Conservation (phyloP, 2,888 invertebrate genomes). For the Brachynemurus nebulosus region DNA sequence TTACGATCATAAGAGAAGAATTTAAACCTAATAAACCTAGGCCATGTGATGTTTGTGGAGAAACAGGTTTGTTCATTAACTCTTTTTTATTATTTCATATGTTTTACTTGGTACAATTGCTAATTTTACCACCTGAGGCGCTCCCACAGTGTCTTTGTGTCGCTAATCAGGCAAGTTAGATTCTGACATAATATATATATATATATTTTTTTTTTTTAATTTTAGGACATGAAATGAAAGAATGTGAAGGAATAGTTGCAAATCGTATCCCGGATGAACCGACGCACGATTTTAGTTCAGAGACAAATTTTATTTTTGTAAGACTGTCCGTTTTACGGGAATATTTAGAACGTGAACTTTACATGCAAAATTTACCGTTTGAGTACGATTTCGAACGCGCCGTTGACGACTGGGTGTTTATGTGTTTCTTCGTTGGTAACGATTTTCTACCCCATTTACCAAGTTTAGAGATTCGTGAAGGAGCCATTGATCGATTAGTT, state of each 20-base stretch:
- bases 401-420: constrained; percentile 95
- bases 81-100: too few relatives aligned
- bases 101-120: too few relatives aligned
- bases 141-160: too few relatives aligned
- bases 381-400: constrained; percentile 88
- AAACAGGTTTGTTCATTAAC: constrained; percentile 45
- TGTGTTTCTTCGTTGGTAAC: constrained; percentile 99
- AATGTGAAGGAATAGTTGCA: constrained; percentile 63
- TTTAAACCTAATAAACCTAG: constrained; percentile 93
- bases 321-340: constrained; percentile 86
- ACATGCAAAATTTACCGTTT: constrained; percentile 88
- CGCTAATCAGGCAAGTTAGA: too few relatives aligned
- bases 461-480: constrained; percentile 92
- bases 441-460: constrained; percentile 98
- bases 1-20: constrained; percentile 97
- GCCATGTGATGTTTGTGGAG: constrained; percentile 92
- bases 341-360: constrained; percentile 78
- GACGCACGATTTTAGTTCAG: constrained; percentile 46
- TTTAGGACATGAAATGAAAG: constrained; percentile 84
- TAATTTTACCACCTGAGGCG: too few relatives aligned
- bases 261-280: constrained; percentile 44
- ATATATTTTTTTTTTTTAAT: too few relatives aligned
- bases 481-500: constrained; percentile 88
- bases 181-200: too few relatives aligned
- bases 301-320: constrained; percentile 84